Evolutionary conservation across 2,888 invertebrate genomes (phyloP).

Genomic region (Meloe dianella): DNA sequence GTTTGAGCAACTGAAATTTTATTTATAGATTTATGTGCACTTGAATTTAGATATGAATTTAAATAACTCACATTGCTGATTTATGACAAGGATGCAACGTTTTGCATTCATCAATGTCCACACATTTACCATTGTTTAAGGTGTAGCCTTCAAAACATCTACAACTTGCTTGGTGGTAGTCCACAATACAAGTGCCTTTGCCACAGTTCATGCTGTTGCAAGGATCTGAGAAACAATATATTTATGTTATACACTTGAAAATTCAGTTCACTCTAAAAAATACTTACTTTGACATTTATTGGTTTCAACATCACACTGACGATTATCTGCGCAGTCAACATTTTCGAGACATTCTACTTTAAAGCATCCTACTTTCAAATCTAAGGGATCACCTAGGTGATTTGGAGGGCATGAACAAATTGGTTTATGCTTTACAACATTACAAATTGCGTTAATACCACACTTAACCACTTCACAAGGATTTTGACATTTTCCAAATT

Average conservation of each 20-base stretch:
- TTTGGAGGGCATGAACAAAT: slow-evolving; percentile 81
- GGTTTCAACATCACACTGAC: slow-evolving; percentile 74
- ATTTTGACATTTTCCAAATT: slow-evolving; percentile 78
- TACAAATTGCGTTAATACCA: slow-evolving; percentile 79
- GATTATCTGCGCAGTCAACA: slow-evolving; percentile 76
- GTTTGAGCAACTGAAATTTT: slow-evolving; percentile 70
- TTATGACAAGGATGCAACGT: slow-evolving; percentile 76
- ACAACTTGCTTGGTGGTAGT: slow-evolving; percentile 75
- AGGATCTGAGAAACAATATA: slow-evolving; percentile 66
- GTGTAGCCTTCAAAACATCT: slow-evolving; percentile 78
- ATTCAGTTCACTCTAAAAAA: background rate
- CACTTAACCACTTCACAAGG: slow-evolving; percentile 77
- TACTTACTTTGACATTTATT: slow-evolving; percentile 80
- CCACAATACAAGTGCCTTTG: slow-evolving; percentile 77
- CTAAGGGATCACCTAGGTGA: slow-evolving; percentile 80
- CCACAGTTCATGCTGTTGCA: slow-evolving; percentile 81
- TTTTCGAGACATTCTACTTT: slow-evolving; percentile 85
- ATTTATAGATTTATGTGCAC: slow-evolving; percentile 4
- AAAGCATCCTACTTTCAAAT: slow-evolving; percentile 80
- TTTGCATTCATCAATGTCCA: slow-evolving; percentile 82
- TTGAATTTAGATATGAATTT: slow-evolving; percentile 18
- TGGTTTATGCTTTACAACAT: slow-evolving; percentile 73
- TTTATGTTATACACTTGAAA: background rate
- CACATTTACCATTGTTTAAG: slow-evolving; percentile 70
- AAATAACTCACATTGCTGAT: slow-evolving; percentile 67